Percentiles rank a stretch among this genome's conserved stretches.
Evolutionary conservation across 2,888 invertebrate genomes (phyloP).

Genomic region (Camponotus fellah): DNA sequence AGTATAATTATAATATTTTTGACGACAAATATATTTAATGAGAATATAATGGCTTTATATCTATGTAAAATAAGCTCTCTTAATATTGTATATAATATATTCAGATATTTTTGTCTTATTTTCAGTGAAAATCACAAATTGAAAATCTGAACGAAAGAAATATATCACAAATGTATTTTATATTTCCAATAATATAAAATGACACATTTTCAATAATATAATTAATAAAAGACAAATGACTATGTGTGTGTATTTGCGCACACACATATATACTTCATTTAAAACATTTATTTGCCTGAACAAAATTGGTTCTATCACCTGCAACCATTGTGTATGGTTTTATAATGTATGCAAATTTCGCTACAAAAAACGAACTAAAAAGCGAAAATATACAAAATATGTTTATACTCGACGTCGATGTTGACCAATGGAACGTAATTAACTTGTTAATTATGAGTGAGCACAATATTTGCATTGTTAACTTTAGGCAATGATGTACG

Average conservation of each 20-base stretch:
- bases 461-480: slow-evolving; percentile 46
- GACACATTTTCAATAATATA: neutral
- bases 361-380: neutral
- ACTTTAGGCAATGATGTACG: slow-evolving; percentile 20
- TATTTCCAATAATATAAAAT: neutral
- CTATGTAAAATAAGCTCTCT: neutral
- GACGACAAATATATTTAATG: neutral
- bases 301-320: slow-evolving; percentile 17
- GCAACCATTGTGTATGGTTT: neutral
- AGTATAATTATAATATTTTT: neutral
- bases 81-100: neutral
- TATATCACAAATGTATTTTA: neutral
- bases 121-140: neutral
- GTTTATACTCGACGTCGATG: slow-evolving; percentile 6
- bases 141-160: neutral
- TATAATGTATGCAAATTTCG: slow-evolving; percentile 34
- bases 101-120: neutral
- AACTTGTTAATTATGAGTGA: slow-evolving; percentile 54
- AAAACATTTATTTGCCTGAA: slow-evolving; percentile 1
- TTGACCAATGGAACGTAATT: slow-evolving; percentile 43
- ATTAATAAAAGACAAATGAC: slow-evolving; percentile 9
- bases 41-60: neutral
- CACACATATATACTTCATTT: neutral
- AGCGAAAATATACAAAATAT: neutral
- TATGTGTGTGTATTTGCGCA: neutral